phyloP scores from a whole-genome alignment of 2,888 invertebrate genomes.

The Pollenia amentaria region DNA sequence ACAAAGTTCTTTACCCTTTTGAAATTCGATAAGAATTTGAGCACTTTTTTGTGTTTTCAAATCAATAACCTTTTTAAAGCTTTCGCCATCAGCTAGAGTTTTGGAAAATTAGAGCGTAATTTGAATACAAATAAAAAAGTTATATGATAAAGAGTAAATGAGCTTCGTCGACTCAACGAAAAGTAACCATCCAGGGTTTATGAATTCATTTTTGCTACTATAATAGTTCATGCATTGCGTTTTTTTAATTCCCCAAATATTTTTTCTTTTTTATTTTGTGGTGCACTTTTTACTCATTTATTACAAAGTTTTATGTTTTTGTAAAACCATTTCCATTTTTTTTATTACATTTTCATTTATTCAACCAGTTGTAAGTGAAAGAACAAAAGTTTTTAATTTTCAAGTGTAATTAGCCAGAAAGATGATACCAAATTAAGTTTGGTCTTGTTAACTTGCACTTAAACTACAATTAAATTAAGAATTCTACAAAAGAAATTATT shows the following conservation, averaged over 20 bases:
- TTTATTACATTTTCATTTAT: conserved; percentile 36
- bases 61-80: no score
- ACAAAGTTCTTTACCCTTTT: no score
- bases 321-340: conserved; percentile 5
- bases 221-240: conserved; percentile 17
- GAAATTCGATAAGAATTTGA: no score
- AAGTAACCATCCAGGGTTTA: no score
- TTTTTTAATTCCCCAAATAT: background rate
- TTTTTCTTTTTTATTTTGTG: background rate
- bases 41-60: no score
- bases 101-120: no score
- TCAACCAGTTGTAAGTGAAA: conserved; percentile 32
- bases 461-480: conserved; percentile 70
- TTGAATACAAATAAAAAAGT: no score
- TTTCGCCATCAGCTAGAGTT: no score
- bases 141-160: no score
- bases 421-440: conserved; percentile 71
- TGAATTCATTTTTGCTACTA: background rate
- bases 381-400: conserved; percentile 71
- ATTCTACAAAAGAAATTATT: background rate
- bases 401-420: conserved; percentile 77
- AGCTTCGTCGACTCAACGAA: no score
- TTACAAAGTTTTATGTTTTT: conserved; percentile 27
- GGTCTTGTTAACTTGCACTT: conserved; percentile 67
- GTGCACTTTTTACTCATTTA: conserved; percentile 11